Conservation (phyloP, 2,888 invertebrate genomes). For the Cantharis rustica region DNA sequence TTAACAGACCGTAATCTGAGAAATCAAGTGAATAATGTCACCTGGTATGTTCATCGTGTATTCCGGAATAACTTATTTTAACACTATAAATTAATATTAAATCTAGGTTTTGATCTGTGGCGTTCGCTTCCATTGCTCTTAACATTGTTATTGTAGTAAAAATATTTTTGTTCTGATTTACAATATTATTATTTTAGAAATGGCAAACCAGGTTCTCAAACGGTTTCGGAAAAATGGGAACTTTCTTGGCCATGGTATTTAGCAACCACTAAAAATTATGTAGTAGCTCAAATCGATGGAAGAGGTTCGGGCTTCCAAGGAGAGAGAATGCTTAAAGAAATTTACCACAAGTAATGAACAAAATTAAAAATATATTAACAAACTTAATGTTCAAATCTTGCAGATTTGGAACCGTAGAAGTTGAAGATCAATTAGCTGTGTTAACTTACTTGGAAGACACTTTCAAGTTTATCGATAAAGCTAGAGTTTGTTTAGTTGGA, state of each 20-base stretch:
- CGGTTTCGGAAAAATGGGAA: constrained; percentile 80
- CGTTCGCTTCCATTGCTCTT: no score
- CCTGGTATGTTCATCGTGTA: no score
- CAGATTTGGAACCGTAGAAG: constrained; percentile 65
- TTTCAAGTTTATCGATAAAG: constrained; percentile 79
- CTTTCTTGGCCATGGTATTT: constrained; percentile 87
- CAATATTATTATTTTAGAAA: constrained; percentile 59
- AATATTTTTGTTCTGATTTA: background rate
- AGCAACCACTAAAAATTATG: constrained; percentile 78
- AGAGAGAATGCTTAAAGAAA: constrained; percentile 71
- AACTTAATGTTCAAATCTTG: constrained; percentile 33
- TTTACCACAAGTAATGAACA: constrained; percentile 64
- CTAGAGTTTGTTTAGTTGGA: constrained; percentile 84
- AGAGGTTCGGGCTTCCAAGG: constrained; percentile 86
- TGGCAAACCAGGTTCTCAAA: constrained; percentile 81
- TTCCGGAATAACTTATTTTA: no score
- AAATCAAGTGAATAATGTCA: no score
- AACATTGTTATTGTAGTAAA: background rate
- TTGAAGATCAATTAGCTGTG: constrained; percentile 66
- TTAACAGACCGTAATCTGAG: no score
- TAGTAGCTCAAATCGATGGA: constrained; percentile 88
- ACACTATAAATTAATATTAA: no score
- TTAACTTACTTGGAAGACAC: constrained; percentile 76
- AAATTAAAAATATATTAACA: background rate
- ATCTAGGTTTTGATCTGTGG: no score